phyloP scores from a whole-genome alignment of 2,888 invertebrate species.

The Nymphalis c-album region DNA sequence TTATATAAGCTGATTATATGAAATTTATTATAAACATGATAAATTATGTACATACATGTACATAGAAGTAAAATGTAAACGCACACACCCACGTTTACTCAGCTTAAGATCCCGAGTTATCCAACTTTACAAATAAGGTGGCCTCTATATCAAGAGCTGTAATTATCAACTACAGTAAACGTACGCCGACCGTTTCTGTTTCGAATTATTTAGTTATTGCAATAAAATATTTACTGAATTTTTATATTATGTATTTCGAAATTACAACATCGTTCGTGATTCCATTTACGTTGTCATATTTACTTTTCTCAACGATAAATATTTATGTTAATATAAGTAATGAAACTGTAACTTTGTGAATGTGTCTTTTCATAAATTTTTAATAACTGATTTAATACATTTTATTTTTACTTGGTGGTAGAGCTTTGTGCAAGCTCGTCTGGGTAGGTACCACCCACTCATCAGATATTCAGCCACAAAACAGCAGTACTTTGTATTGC shows the following conservation, averaged over 20 bases:
- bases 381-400: no score
- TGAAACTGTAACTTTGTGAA: background rate
- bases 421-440: no score
- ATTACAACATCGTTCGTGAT: background rate
- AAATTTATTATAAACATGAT: no score
- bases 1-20: no score
- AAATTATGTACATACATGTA: no score
- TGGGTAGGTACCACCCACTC: no score
- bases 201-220: background rate
- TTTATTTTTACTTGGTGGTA: no score
- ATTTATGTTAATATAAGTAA: background rate
- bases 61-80: background rate
- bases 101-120: background rate
- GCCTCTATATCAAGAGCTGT: slow-evolving; percentile 2
- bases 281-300: background rate
- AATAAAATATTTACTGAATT: background rate
- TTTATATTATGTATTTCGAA: background rate
- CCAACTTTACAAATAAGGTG: slow-evolving; percentile 8
- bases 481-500: no score
- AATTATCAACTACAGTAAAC: background rate
- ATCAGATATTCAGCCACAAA: no score
- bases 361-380: no score
- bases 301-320: background rate
- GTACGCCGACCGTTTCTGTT: background rate
- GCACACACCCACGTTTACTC: background rate